Percentiles rank a stretch among this genome's conserved stretches.
phyloP scores from a whole-genome alignment of 2,113 vertebrate species.

The Phodopus roborovskii region DNA sequence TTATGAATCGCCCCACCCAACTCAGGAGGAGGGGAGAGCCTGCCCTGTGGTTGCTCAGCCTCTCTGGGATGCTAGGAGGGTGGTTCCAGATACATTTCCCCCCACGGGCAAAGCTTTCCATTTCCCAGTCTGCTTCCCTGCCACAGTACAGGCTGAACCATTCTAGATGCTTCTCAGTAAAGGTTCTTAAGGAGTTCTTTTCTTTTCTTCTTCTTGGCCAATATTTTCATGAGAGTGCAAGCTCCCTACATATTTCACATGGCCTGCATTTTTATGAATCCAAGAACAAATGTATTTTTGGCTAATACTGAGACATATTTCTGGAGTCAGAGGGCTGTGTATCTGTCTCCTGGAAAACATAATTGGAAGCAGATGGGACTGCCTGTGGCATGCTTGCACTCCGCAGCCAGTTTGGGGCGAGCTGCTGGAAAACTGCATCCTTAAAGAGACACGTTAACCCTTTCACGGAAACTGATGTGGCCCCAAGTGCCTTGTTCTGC shows the following conservation, averaged over 20 bases:
- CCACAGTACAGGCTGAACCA: not conserved
- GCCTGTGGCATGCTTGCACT: not conserved
- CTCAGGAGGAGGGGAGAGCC: not conserved
- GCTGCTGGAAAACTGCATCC: not conserved
- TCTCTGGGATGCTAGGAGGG: not conserved
- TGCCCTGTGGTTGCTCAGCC: not conserved
- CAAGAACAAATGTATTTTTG: conserved; percentile 73
- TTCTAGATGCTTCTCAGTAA: not conserved
- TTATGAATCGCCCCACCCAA: not conserved
- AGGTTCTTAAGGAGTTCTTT: conserved; percentile 29
- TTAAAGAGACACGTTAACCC: not conserved
- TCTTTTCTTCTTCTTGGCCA: conserved; percentile 34
- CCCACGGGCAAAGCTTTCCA: not conserved
- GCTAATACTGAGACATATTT: conserved; percentile 69
- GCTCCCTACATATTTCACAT: conserved; percentile 73
- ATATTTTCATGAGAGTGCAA: conserved; percentile 21
- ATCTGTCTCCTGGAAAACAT: conserved; percentile 60
- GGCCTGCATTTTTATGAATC: conserved; percentile 74
- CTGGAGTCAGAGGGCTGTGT: conserved; percentile 49
- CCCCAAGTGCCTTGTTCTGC: not conserved
- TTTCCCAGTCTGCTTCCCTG: not conserved
- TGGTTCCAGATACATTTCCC: not conserved
- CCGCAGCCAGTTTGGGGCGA: conserved; percentile 9
- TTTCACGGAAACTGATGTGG: conserved; percentile 2
- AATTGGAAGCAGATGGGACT: conserved; percentile 71